A percentile compares a stretch with the other conserved stretches of the same genome.
These are phyloP conservation scores for Huso huso DNA, from an alignment of 2,797 vertebrate species.

Conservation along the genomic window DNA sequence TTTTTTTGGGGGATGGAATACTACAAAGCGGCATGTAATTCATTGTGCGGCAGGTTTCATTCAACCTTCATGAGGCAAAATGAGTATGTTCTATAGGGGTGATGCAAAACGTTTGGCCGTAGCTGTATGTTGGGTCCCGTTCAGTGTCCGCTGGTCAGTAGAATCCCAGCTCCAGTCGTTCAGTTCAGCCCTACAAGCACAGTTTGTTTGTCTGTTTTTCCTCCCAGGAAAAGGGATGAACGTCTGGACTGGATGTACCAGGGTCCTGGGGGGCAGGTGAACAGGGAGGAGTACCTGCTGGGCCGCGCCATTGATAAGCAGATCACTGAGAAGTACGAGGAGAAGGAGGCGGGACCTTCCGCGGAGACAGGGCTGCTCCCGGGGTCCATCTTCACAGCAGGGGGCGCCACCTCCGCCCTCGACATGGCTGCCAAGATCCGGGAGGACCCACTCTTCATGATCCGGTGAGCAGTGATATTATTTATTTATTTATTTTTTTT, in stretches of 20 bases:
- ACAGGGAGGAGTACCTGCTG: constrained; percentile 86
- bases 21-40: too few relatives aligned
- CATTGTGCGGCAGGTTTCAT: neutral
- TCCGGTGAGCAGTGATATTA: constrained; percentile 60
- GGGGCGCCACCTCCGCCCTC: constrained; percentile 63
- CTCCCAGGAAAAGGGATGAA: constrained; percentile 80
- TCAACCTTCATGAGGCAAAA: too few relatives aligned
- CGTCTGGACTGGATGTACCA: constrained; percentile 98
- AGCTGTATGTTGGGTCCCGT: too few relatives aligned
- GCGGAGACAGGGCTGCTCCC: constrained; percentile 82
- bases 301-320: constrained; percentile 91
- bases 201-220: neutral
- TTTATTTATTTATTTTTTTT: neutral
- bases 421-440: constrained; percentile 92
- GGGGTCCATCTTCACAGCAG: constrained; percentile 77
- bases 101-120: too few relatives aligned
- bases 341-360: constrained; percentile 74
- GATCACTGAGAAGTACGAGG: constrained; percentile 77
- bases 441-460: constrained; percentile 88
- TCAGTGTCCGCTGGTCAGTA: too few relatives aligned
- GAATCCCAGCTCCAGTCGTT: too few relatives aligned
- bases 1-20: too few relatives aligned
- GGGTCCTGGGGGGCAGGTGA: constrained; percentile 82
- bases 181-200: too few relatives aligned
- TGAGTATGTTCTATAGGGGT: too few relatives aligned